These are phyloP conservation scores for Mya arenaria DNA, from an alignment of 1,140 invertebrate species.

Conservation along the genomic window DNA sequence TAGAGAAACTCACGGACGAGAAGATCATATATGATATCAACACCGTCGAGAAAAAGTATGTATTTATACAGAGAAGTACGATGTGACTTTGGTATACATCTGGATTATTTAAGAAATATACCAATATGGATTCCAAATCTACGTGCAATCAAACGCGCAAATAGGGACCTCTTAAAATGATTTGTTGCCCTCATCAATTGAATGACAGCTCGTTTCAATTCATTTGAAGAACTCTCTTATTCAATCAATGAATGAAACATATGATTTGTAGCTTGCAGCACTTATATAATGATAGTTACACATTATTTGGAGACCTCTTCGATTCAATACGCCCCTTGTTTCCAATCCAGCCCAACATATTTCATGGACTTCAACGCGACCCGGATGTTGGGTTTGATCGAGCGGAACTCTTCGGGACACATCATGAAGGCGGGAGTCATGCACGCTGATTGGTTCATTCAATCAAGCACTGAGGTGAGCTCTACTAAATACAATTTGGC, in stretches of 20 bases:
- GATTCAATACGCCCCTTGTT: background rate
- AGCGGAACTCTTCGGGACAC: conserved; percentile 34
- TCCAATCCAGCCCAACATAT: conserved; percentile 40
- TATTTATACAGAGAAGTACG: background rate
- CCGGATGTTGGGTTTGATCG: conserved; percentile 40
- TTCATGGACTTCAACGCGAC: conserved; percentile 43
- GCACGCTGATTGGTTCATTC: conserved; percentile 54
- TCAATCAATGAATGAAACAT: too few relatives aligned
- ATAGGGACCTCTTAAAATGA: too few relatives aligned
- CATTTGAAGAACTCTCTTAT: too few relatives aligned
- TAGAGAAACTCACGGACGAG: conserved; percentile 27
- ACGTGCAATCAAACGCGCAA: too few relatives aligned
- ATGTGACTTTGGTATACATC: too few relatives aligned
- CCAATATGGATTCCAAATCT: too few relatives aligned
- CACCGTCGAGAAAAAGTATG: conserved; percentile 38
- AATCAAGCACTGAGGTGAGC: conserved; percentile 44
- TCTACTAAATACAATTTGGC: too few relatives aligned
- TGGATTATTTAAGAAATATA: too few relatives aligned
- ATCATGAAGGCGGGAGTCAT: conserved; percentile 38
- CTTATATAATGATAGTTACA: too few relatives aligned
- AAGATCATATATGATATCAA: conserved; percentile 33
- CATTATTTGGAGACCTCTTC: background rate
- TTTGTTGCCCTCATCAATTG: too few relatives aligned
- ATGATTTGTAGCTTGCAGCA: too few relatives aligned
- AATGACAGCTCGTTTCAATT: too few relatives aligned